Base-by-base conservation (phyloP, 2,888 invertebrate species). In the Drosophila testacea region DNA sequence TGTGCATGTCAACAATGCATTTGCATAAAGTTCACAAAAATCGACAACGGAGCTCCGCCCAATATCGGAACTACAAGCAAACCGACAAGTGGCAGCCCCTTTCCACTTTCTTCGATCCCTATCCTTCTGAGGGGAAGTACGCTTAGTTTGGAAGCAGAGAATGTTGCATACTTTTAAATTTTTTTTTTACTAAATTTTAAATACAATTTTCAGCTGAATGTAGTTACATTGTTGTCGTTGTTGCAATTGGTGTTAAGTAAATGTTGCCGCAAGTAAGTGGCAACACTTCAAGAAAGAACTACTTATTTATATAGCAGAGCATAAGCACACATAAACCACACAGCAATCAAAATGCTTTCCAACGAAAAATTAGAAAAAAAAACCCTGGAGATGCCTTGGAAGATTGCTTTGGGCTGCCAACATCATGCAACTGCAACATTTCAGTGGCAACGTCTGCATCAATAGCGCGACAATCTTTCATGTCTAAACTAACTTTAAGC, bases 251-350 rank as follows among this genome's bases (percentile, higher is more conserved):
- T 80, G 79, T 79, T 88, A 82, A 84, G 88, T 84, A 89, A 88
- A 88, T 89, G 89, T 88, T 89, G 84, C 77, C 82, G 65, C 79
- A 83, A 81, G 83, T 84, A 89, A 88, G 89, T 86, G 89, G 88
- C 86, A 85, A 79, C 83, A 75, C 74, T 83, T 41, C 39, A 9
- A n/a, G 50, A 41, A 60, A 52, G 39, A 39, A 41, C 44, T 30
- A 32, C 30, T 55, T 64, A 44, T 57, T 51, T 48, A 39, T 57
- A 56, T 50, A 50, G 36, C 2, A 47, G 36, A 36, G 34, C 39
- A 13, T 56, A 46, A 32, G 54, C 41, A 54, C 34, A 50, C 32
- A 54, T 59, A 51, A 65, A 69, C 44, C 59, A 64, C 83, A 76
- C 54, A 57, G 52, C 67, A 76, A 74, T 66, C 72, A 67, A 66